Percentiles rank a stretch among this genome's conserved stretches.
These are phyloP conservation scores for Hylaeus volcanicus DNA, from an alignment of 1,140 invertebrate genomes.

Conservation along the genomic window DNA sequence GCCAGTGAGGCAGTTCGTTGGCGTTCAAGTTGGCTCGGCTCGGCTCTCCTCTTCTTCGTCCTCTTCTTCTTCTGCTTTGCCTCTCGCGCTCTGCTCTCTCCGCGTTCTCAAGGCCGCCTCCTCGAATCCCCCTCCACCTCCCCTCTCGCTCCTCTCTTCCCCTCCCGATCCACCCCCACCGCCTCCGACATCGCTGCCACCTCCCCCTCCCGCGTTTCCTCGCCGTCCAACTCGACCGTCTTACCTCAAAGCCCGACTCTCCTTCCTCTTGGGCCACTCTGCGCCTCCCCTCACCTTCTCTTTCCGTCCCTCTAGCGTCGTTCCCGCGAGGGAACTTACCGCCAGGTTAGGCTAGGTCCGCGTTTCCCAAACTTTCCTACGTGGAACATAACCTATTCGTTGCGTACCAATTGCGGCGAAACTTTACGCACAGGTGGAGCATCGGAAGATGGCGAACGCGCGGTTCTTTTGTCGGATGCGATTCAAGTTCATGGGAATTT, in stretches of 20 bases:
- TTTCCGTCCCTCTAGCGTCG: background rate
- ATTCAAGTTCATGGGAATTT: no score
- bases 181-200: slow-evolving; percentile 34
- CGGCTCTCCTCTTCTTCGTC: slow-evolving; percentile 63
- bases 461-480: no score
- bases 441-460: no score
- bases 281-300: background rate
- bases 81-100: slow-evolving; percentile 62
- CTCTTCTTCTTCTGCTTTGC: slow-evolving; percentile 52
- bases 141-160: slow-evolving; percentile 40
- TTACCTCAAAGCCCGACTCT: slow-evolving; percentile 33
- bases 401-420: no score
- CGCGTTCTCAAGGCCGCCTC: slow-evolving; percentile 79
- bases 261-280: background rate
- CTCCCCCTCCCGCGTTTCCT: slow-evolving; percentile 13
- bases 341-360: background rate
- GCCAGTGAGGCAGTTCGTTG: slow-evolving; percentile 77
- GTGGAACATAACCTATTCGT: no score
- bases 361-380: no score
- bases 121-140: slow-evolving; percentile 70
- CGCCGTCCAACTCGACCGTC: slow-evolving; percentile 44
- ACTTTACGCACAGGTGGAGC: no score
- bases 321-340: slow-evolving; percentile 35
- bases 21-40: slow-evolving; percentile 75
- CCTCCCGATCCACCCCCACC: slow-evolving; percentile 58